Evolutionary conservation across 2,113 vertebrate species (phyloP).

Genomic region (Austrofundulus limnaeus): DNA sequence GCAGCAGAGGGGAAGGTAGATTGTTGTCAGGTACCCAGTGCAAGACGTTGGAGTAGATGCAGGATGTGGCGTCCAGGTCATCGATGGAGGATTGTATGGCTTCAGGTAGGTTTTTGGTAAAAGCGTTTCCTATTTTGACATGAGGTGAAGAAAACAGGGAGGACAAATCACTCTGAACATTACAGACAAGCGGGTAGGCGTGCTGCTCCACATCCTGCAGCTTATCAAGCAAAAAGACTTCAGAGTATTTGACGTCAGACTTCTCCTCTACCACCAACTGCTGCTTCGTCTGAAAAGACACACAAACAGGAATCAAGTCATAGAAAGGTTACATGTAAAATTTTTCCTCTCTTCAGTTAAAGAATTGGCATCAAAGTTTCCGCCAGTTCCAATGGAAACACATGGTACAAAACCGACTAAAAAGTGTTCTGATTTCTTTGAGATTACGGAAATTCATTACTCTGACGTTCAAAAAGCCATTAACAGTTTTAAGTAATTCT

Average conservation of each 20-base stretch:
- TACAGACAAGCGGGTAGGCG: neutral
- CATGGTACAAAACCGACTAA: too few relatives aligned
- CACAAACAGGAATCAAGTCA: neutral
- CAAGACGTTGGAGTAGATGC: constrained; percentile 18
- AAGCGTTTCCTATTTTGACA: neutral
- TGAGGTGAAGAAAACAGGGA: neutral
- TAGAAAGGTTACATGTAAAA: too few relatives aligned
- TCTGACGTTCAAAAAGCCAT: too few relatives aligned
- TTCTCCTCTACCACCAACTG: neutral
- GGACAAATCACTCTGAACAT: neutral
- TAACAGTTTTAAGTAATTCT: too few relatives aligned
- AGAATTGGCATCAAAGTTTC: neutral
- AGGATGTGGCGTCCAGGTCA: constrained; percentile 11
- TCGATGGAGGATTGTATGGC: neutral
- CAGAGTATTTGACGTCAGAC: constrained; percentile 10
- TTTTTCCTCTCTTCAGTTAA: neutral
- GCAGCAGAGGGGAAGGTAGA: neutral
- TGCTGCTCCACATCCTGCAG: constrained; percentile 4
- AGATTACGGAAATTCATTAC: too few relatives aligned
- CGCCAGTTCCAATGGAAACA: neutral
- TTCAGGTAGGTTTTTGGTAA: neutral
- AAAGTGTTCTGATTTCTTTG: too few relatives aligned
- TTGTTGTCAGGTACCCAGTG: neutral
- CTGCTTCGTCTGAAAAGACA: constrained; percentile 12
- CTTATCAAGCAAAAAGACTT: constrained; percentile 26